Percentiles rank a stretch among this genome's conserved stretches.
Evolutionary conservation across 2,113 vertebrate species (phyloP).

Genomic region (Aleadryas rufinucha): DNA sequence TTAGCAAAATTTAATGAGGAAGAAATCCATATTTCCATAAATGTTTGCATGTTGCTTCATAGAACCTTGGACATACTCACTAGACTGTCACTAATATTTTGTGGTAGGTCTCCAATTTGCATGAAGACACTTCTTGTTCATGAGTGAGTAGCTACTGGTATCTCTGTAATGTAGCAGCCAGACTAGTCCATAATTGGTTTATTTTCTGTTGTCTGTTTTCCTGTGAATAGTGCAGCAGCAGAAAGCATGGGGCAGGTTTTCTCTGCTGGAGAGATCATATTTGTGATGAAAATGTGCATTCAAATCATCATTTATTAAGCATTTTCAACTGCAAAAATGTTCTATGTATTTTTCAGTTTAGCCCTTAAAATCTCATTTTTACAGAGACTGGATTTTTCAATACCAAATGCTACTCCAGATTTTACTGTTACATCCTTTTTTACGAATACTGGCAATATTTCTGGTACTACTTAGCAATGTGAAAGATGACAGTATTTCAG

Average conservation of each 20-base stretch:
- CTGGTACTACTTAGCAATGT: neutral
- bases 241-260: neutral
- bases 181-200: neutral
- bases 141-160: neutral
- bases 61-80: neutral
- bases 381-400: neutral
- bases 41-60: neutral
- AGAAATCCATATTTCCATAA: neutral
- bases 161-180: neutral
- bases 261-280: neutral
- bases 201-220: neutral
- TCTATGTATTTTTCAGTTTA: neutral
- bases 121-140: neutral
- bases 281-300: neutral
- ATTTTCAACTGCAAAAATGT: neutral
- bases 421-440: neutral
- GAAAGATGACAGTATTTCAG: neutral
- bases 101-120: slow-evolving; percentile 18
- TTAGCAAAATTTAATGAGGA: slow-evolving; percentile 10
- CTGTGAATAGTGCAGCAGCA: neutral
- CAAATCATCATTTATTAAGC: neutral
- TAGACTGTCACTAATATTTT: slow-evolving; percentile 48
- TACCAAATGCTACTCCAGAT: neutral
- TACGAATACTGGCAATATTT: neutral
- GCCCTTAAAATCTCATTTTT: neutral